phyloP scores from a whole-genome alignment of 2,797 vertebrate genomes.

The Anguilla pacifica region DNA sequence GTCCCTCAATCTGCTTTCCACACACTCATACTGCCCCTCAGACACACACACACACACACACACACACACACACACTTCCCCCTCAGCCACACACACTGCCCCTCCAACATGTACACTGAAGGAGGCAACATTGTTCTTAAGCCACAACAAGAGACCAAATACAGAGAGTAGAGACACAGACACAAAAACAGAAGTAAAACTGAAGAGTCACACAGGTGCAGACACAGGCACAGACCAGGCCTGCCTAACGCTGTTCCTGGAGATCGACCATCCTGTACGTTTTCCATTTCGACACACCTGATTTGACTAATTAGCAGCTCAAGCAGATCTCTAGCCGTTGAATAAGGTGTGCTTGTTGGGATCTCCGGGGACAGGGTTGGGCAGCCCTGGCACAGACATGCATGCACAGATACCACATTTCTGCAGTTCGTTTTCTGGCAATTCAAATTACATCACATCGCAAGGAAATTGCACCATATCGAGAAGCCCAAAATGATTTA shows the following conservation, averaged over 20 bases:
- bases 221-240: conserved; percentile 30
- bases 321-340: no score
- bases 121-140: background rate
- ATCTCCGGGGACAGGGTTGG: no score
- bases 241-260: no score
- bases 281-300: no score
- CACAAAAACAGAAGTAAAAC: background rate
- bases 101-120: background rate
- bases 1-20: background rate
- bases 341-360: no score
- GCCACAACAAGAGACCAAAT: no score
- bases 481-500: conserved; percentile 12
- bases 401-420: conserved; percentile 36
- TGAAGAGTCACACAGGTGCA: background rate
- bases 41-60: no score
- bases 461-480: background rate
- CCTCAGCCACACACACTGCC: background rate
- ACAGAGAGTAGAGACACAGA: no score
- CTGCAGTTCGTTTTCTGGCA: background rate
- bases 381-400: conserved; percentile 15
- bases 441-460: background rate
- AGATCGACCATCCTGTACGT: no score
- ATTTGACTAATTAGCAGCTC: no score
- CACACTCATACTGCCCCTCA: background rate
- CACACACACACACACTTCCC: no score